These are phyloP conservation scores for Struthio camelus DNA, from an alignment of 2,113 vertebrate species.

Conservation along the genomic window DNA sequence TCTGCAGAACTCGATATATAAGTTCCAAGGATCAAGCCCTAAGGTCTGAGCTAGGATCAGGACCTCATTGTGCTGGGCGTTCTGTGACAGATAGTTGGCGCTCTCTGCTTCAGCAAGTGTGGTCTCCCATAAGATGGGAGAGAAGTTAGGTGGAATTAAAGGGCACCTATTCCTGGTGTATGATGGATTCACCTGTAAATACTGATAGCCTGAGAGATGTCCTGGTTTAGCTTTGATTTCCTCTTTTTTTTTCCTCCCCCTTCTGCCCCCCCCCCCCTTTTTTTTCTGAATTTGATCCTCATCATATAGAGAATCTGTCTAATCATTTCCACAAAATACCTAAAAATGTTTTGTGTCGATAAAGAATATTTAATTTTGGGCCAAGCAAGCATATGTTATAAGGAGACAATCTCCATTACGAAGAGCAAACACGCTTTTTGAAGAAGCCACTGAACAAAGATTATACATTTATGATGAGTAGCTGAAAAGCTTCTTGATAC, in stretches of 20 bases:
- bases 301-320: rapidly evolving
- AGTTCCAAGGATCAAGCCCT: not conserved
- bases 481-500: not conserved
- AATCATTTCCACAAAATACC: not conserved
- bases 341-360: not conserved
- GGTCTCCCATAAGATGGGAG: not conserved
- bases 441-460: not conserved
- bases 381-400: not conserved
- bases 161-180: not conserved
- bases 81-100: not conserved
- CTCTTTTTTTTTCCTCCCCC: rapidly evolving
- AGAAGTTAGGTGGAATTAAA: not conserved
- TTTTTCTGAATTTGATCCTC: no score
- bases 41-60: not conserved
- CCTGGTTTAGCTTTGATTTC: not conserved
- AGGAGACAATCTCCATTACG: not conserved
- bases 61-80: not conserved
- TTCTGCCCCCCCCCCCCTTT: no score
- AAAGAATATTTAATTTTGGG: not conserved
- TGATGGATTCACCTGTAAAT: not conserved
- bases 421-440: not conserved
- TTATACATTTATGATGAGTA: not conserved
- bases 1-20: not conserved
- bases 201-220: not conserved
- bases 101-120: not conserved